Base-by-base conservation (phyloP, 1,140 invertebrate genomes). In the Leucophenga varia region DNA sequence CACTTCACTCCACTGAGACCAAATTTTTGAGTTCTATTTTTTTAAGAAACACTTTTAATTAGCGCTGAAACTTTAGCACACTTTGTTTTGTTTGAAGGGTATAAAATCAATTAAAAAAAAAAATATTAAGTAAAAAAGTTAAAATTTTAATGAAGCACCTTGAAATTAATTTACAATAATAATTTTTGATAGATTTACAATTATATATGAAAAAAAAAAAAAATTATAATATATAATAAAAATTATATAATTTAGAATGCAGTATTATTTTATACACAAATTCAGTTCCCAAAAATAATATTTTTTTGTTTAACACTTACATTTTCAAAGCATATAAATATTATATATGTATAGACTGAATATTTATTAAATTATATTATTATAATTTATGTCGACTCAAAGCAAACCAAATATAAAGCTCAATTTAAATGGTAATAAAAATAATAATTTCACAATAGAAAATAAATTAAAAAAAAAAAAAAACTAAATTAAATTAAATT, bases 261-360 rank as follows among this genome's bases (percentile, higher is more conserved):
- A n/a, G n/a, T n/a, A n/a, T n/a, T n/a, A 30, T 30, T 30, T 30
- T 30, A 30, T 8, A 8, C 25, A 30, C 7, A 30, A 30, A 7
- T 30, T 30, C n/a, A 30, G 7, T 30, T 30, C n/a, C n/a, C 25
- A 7, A 30, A 30, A 30, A 30, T 8, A 30, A 8, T 30, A 30
- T 30, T 30, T 30, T 30, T 30, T 30, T n/a, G 12, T 30, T 30
- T 30, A 7, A 7, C 7, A n/a, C n/a, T n/a, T n/a, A n/a, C n/a
- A n/a, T 56, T 55, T 52, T 54, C 46, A 37, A 43, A 46, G 51
- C 50, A 52, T 49, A 67, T 65, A 56, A n/a, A 49, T 46, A 54
- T 65, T 59, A 67, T 67, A 59, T 67, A 67, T 67, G 67, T 67
- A 67, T 67, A 67, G 63, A 67, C 64, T 67, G 64, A 68, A 67